Evolutionary conservation across 2,888 invertebrate genomes (phyloP).

Genomic region (Ormyrus labotus): DNA sequence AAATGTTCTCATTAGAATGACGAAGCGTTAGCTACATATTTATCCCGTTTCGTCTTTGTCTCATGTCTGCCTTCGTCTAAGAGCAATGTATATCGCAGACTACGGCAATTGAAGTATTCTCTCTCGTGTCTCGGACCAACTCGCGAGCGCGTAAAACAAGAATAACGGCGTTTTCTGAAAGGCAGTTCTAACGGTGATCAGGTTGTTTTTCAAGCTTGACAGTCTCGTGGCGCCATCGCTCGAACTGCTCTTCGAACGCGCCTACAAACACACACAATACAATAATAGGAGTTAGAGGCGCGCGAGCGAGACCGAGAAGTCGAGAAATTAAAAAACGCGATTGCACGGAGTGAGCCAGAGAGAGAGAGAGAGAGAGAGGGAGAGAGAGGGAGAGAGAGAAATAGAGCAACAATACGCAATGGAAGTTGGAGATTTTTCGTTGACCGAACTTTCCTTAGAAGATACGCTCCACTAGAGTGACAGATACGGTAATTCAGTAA

Average conservation of each 20-base stretch:
- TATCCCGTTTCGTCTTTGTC: too few relatives aligned
- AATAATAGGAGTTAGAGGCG: not conserved
- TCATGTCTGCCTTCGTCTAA: too few relatives aligned
- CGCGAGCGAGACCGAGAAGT: too few relatives aligned
- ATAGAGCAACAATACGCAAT: slow-evolving; percentile 39
- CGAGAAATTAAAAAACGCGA: too few relatives aligned
- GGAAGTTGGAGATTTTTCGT: slow-evolving; percentile 47
- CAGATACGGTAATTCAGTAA: slow-evolving; percentile 34
- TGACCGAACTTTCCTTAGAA: not conserved
- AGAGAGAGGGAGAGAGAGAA: slow-evolving; percentile 17
- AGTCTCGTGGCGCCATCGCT: slow-evolving; percentile 30
- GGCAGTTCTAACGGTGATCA: not conserved
- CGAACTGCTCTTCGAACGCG: not conserved
- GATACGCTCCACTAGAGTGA: slow-evolving; percentile 5
- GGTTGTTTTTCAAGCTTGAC: not conserved
- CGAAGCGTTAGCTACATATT: too few relatives aligned
- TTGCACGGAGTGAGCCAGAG: too few relatives aligned
- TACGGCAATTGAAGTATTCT: not conserved
- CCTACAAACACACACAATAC: not conserved
- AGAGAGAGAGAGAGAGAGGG: not conserved
- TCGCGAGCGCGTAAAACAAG: not conserved
- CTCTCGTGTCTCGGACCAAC: too few relatives aligned
- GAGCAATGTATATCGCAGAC: not conserved
- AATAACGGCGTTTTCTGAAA: slow-evolving; percentile 9
- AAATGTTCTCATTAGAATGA: too few relatives aligned